Base-by-base conservation (phyloP, 2,888 invertebrate species). In the Ichneumoninae sp. region DNA sequence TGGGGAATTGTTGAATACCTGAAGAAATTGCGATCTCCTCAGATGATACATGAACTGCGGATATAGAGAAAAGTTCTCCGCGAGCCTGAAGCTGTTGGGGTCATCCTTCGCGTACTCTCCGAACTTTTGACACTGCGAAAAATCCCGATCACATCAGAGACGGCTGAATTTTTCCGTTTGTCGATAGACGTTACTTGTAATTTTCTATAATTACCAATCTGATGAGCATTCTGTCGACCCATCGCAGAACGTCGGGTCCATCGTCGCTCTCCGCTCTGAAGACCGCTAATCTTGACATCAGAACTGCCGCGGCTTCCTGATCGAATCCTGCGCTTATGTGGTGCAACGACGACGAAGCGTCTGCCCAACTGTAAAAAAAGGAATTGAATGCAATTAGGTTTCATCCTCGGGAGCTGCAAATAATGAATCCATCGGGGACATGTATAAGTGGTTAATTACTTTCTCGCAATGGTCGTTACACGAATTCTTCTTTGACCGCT, bases 41-140 rank as follows among this genome's bases (percentile, higher is more conserved):
- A 99, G 94, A 93, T 99, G 99, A 94, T 99, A 99, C 99, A 99
- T 99, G 94, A 99, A 99, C 94, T 99, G 99, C 62, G 99, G 99
- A 94, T 99, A 99, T 82, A 99, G 95, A 83, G 98, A 98, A 94
- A 99, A 99, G 94, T 99, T 99, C 93, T 99, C 99, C 1, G 97
- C 96, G 83, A 99, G 96, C 72, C 99, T 96, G 95, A 99, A 99
- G 88, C 98, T 98, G 93, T 97, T 97, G 19, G 99, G 98, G 94
- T 99, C 99, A 92, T 99, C 99, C 93, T 99, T 99, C 90, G 97
- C 96, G 94, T 98, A 99, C 93, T 99, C 99, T 78, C 99, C 99
- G 94, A 99, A 99, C 94, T 99, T 99, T 94, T 99, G 99, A 93
- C 99, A 99, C 97, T 99, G 94, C 75, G 95, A 94, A 83, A 75